Conservation (phyloP, 2,888 invertebrate species). For the Cheilosia vernalis region DNA sequence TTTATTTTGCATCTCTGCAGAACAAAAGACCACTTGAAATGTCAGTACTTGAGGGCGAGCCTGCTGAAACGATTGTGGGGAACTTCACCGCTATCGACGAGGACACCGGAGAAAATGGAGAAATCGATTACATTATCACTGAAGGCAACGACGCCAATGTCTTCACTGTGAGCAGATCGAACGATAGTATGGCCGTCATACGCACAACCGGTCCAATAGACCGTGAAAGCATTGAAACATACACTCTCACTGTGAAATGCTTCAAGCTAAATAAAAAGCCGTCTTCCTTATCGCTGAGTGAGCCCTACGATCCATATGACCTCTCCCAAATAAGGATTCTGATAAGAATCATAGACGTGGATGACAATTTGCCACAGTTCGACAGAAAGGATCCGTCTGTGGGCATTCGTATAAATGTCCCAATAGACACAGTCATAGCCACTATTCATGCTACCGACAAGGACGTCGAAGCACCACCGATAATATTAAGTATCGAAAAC, state of each 20-base stretch:
- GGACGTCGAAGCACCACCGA: constrained; percentile 87
- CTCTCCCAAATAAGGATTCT: constrained; percentile 88
- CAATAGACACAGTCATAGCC: constrained; percentile 88
- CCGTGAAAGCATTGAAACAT: constrained; percentile 86
- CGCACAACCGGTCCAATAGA: constrained; percentile 87
- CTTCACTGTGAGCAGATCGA: constrained; percentile 86
- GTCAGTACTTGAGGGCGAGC: constrained; percentile 87
- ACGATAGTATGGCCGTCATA: constrained; percentile 87
- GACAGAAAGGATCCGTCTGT: constrained; percentile 86
- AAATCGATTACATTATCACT: constrained; percentile 89
- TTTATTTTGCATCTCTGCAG: constrained; percentile 81
- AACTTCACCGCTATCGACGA: constrained; percentile 89
- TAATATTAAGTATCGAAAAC: constrained; percentile 86
- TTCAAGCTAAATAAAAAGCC: constrained; percentile 85
- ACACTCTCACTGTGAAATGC: constrained; percentile 88
- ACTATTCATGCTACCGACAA: constrained; percentile 88
- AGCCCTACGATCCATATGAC: constrained; percentile 87
- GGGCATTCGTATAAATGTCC: constrained; percentile 90
- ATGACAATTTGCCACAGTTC: constrained; percentile 90
- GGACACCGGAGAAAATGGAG: constrained; percentile 90
- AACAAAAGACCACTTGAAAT: constrained; percentile 87
- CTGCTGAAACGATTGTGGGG: constrained; percentile 87
- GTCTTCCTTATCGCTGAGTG: constrained; percentile 80
- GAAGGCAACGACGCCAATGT: constrained; percentile 89
- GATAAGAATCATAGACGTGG: constrained; percentile 88